Evolutionary conservation across 2,797 vertebrate species (phyloP).

Genomic region (Pantherophis alleghaniensis): DNA sequence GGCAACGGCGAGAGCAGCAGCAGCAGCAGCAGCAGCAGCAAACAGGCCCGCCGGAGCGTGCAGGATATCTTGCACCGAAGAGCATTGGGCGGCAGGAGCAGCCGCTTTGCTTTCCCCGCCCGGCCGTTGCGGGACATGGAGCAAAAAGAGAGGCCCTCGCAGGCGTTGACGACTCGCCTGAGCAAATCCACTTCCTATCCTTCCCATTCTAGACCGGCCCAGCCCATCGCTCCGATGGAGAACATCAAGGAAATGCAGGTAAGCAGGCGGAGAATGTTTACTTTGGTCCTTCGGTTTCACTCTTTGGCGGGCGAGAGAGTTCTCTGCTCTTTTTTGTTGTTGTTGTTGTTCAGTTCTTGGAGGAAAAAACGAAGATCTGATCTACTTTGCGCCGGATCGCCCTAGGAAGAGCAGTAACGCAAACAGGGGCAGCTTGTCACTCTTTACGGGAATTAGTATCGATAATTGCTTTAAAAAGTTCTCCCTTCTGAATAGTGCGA

Average conservation of each 20-base stretch:
- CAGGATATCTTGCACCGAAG: neutral
- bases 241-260: constrained; percentile 73
- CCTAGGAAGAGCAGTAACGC: neutral
- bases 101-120: neutral
- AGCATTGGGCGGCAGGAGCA: neutral
- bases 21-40: accelerated
- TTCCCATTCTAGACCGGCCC: constrained; percentile 51
- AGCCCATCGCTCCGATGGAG: constrained; percentile 52
- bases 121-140: neutral
- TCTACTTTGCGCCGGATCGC: neutral
- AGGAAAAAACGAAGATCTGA: no score
- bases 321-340: neutral
- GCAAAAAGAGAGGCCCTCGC: accelerated
- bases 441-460: neutral
- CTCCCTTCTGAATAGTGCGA: neutral
- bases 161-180: neutral
- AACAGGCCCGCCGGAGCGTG: constrained; percentile 20
- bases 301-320: neutral
- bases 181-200: constrained; percentile 20
- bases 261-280: constrained; percentile 19
- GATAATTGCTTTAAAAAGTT: neutral
- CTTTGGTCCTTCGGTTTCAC: no score
- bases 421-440: neutral
- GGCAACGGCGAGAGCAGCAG: neutral
- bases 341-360: no score